These are phyloP conservation scores for Karalla daura DNA, from an alignment of 2,797 vertebrate genomes.

Conservation along the genomic window DNA sequence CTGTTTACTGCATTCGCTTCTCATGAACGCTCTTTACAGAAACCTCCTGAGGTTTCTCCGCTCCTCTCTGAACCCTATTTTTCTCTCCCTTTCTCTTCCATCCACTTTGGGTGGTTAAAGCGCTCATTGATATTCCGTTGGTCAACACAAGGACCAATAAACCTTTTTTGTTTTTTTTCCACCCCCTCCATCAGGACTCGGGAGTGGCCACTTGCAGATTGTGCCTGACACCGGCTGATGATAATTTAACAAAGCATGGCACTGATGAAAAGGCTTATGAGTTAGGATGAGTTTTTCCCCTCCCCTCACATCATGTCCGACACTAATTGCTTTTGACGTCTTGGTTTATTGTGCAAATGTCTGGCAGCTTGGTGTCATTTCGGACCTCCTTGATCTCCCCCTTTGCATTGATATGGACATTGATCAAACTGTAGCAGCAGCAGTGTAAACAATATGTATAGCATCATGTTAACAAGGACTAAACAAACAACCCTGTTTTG, in stretches of 20 bases:
- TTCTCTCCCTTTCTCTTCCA: constrained; percentile 60
- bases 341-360: constrained; percentile 67
- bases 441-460: constrained; percentile 25
- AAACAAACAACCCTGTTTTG: no score
- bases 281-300: constrained; percentile 54
- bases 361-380: constrained; percentile 46
- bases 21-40: constrained; percentile 52
- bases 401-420: constrained; percentile 32
- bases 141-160: constrained; percentile 71
- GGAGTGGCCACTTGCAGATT: constrained; percentile 72
- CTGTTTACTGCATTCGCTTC: constrained; percentile 72
- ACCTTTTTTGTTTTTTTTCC: no score
- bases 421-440: constrained; percentile 26
- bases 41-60: constrained; percentile 58
- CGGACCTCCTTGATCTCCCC: constrained; percentile 19
- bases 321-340: constrained; percentile 72
- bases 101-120: constrained; percentile 66
- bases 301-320: constrained; percentile 45
- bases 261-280: constrained; percentile 74
- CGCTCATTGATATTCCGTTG: constrained; percentile 79
- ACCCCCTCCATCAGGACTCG: constrained; percentile 62
- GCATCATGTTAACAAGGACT: constrained; percentile 13
- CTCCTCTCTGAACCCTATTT: constrained; percentile 53
- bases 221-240: constrained; percentile 74
- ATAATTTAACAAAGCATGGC: constrained; percentile 77